Evolutionary conservation across 2,797 vertebrate genomes (phyloP).

Genomic region (Amniataba percoides): DNA sequence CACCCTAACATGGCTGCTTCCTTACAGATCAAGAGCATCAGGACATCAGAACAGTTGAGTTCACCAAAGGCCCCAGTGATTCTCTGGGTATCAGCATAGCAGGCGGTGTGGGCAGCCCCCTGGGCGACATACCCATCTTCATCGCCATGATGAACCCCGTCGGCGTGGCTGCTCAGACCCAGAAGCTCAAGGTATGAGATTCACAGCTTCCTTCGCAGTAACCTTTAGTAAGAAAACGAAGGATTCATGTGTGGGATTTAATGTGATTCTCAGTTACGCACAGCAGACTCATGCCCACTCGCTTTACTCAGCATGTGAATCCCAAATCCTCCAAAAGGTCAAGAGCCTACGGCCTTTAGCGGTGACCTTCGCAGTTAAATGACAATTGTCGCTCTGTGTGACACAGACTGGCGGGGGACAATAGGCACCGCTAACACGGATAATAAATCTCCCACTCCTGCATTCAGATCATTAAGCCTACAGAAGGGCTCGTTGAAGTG

Average conservation of each 20-base stretch:
- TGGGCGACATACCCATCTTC: slow-evolving; percentile 97
- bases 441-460: slow-evolving; percentile 78
- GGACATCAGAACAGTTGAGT: slow-evolving; percentile 92
- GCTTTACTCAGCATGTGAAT: slow-evolving; percentile 21
- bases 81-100: slow-evolving; percentile 96
- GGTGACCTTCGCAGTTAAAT: slow-evolving; percentile 50
- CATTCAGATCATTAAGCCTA: slow-evolving; percentile 54
- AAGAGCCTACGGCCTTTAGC: slow-evolving; percentile 41
- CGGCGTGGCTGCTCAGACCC: slow-evolving; percentile 95
- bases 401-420: slow-evolving; percentile 63
- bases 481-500: slow-evolving; percentile 62
- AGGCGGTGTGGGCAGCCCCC: slow-evolving; percentile 94
- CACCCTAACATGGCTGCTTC: not conserved
- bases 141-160: slow-evolving; percentile 98
- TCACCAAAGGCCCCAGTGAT: slow-evolving; percentile 91
- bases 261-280: slow-evolving; percentile 19
- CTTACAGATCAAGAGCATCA: slow-evolving; percentile 87
- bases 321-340: slow-evolving; percentile 50
- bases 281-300: slow-evolving; percentile 32
- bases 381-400: slow-evolving; percentile 69
- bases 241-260: slow-evolving; percentile 36
- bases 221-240: not conserved
- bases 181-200: slow-evolving; percentile 90
- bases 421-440: slow-evolving; percentile 50
- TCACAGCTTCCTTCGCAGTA: not conserved